phyloP scores from a whole-genome alignment of 2,113 vertebrate genomes.

The Thermophis baileyi region DNA sequence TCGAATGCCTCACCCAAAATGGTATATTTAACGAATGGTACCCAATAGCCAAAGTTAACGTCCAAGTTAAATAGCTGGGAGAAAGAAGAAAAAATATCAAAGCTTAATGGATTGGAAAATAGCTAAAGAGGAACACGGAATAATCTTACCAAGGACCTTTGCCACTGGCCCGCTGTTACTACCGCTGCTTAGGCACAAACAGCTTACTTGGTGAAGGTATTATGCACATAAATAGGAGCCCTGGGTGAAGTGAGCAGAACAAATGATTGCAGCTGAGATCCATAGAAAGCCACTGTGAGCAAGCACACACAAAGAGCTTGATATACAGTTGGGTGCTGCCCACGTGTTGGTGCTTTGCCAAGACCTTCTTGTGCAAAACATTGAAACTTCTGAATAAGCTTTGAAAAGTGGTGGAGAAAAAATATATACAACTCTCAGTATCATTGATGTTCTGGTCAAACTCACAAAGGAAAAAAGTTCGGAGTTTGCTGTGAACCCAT shows the following conservation, averaged over 20 bases:
- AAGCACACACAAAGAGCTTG: not conserved
- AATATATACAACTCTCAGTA: not conserved
- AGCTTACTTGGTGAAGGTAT: not conserved
- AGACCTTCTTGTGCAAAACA: not conserved
- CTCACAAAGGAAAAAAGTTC: no score
- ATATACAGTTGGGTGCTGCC: not conserved
- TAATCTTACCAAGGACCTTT: conserved; percentile 8
- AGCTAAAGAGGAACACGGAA: not conserved
- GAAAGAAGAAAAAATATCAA: conserved; percentile 29
- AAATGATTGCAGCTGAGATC: not conserved
- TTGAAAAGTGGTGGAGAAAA: not conserved
- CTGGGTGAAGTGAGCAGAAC: not conserved
- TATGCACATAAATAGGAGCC: not conserved
- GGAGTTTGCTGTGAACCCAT: not conserved
- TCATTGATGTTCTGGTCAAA: not conserved
- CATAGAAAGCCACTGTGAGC: not conserved
- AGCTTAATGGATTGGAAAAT: conserved; percentile 50
- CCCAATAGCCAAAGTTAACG: conserved; percentile 43
- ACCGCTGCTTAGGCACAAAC: not conserved
- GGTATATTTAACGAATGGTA: conserved; percentile 19
- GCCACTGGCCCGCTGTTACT: not conserved
- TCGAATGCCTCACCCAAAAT: conserved; percentile 9
- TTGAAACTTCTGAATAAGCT: not conserved
- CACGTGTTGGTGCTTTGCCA: not conserved
- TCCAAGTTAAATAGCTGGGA: conserved; percentile 39